A percentile compares a stretch with the other conserved stretches of the same genome.
Conservation (phyloP, 2,113 vertebrate species). For the Calypte anna region DNA sequence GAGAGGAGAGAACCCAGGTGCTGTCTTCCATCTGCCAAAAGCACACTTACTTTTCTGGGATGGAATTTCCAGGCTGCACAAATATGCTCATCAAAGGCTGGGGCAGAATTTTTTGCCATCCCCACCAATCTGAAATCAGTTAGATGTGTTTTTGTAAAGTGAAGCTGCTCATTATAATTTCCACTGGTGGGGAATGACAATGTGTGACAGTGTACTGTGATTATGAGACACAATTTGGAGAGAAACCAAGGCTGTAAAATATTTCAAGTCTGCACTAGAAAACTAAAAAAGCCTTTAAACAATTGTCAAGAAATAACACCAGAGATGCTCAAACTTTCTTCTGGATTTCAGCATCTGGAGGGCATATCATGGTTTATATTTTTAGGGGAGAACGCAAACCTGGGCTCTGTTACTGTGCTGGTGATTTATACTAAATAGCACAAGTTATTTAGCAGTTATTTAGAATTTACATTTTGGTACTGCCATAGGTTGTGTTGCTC, state of each 20-base stretch:
- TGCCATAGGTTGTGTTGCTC: not conserved
- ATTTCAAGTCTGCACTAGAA: constrained; percentile 22
- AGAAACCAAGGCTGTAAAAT: constrained; percentile 33
- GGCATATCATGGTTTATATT: not conserved
- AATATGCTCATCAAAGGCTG: constrained; percentile 38
- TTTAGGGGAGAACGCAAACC: not conserved
- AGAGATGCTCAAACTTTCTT: not conserved
- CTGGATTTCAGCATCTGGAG: not conserved
- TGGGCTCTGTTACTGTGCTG: not conserved
- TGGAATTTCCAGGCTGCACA: constrained; percentile 22
- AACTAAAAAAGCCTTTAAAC: not conserved
- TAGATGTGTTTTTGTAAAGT: constrained; percentile 45
- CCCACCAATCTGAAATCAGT: constrained; percentile 50
- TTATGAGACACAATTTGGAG: constrained; percentile 34
- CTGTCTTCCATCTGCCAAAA: constrained; percentile 12
- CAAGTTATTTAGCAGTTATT: not conserved
- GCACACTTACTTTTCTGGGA: not conserved
- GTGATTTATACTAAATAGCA: not conserved
- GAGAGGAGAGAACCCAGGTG: not conserved
- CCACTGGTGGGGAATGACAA: constrained; percentile 43
- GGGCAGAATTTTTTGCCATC: constrained; percentile 49
- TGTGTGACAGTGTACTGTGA: constrained; percentile 59
- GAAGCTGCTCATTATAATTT: constrained; percentile 63
- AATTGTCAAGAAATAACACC: not conserved
- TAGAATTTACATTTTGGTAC: not conserved